Conservation (phyloP, 2,797 vertebrate species). For the Scolopax bukidnonensis region DNA sequence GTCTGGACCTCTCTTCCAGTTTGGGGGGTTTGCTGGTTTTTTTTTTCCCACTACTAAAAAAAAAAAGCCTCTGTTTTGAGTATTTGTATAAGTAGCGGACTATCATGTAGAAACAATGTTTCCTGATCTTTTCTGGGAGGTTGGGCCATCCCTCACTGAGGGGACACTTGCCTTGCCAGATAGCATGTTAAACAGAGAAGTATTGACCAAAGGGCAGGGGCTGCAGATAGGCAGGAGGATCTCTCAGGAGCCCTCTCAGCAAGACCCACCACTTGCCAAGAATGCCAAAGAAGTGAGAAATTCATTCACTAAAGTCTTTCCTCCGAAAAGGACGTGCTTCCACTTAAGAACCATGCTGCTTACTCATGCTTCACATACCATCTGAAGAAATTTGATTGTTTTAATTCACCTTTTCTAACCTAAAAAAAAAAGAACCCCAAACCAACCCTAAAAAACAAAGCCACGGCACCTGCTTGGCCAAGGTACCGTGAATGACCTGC, state of each 20-base stretch:
- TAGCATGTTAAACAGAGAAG: background rate
- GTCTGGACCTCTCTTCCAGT: background rate
- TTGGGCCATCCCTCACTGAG: background rate
- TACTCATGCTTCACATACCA: background rate
- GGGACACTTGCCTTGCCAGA: background rate
- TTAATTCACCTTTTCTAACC: background rate
- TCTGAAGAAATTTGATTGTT: background rate
- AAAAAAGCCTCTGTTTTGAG: background rate
- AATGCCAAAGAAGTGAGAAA: fast-evolving
- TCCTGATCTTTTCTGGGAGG: background rate
- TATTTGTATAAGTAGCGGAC: background rate
- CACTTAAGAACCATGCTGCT: background rate
- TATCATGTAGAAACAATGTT: background rate
- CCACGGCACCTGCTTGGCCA: fast-evolving
- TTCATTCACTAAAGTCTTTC: background rate
- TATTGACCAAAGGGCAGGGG: background rate
- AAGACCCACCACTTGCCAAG: background rate
- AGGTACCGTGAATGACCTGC: background rate
- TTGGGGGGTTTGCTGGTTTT: background rate
- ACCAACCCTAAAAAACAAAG: background rate
- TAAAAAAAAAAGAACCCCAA: background rate
- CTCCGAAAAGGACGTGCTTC: background rate
- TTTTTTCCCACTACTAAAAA: background rate
- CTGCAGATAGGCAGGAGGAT: background rate
- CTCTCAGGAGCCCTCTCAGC: fast-evolving